phyloP scores from a whole-genome alignment of 1,140 invertebrate genomes.

The Bombus cullumanus region DNA sequence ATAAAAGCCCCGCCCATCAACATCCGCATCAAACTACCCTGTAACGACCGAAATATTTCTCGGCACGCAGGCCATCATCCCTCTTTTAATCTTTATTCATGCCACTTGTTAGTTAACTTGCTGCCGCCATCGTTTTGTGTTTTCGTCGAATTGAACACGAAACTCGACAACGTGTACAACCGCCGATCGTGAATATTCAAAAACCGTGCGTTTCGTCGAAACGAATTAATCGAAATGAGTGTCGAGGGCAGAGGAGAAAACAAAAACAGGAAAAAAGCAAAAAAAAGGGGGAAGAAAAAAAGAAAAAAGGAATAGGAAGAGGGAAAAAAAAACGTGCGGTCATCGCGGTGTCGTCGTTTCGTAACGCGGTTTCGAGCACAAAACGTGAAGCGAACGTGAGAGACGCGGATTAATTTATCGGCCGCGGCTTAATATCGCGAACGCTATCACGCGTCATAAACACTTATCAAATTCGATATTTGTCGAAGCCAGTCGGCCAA shows the following conservation, averaged over 20 bases:
- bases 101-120: conserved; percentile 26
- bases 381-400: too few species aligned
- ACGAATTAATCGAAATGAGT: conserved; percentile 25
- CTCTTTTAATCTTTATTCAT: conserved; percentile 31
- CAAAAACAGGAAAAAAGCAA: background rate
- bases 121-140: background rate
- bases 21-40: background rate
- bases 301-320: background rate
- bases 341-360: background rate
- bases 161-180: conserved; percentile 6
- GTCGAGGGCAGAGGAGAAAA: background rate
- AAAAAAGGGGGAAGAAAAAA: background rate
- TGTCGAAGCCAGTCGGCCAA: conserved; percentile 10
- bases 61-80: background rate
- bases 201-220: conserved; percentile 1
- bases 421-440: conserved; percentile 19
- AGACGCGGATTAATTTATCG: conserved; percentile 11
- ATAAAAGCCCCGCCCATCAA: background rate
- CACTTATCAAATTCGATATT: conserved; percentile 48
- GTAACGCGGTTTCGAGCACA: background rate
- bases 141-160: conserved; percentile 1
- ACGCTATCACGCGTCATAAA: conserved; percentile 38
- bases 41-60: background rate
- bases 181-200: conserved; percentile 26
- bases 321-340: background rate